Evolutionary conservation across 2,113 vertebrate genomes (phyloP), one percentile per base, ranked within the genome.

Genomic region (Typhlomys cinereus): DNA sequence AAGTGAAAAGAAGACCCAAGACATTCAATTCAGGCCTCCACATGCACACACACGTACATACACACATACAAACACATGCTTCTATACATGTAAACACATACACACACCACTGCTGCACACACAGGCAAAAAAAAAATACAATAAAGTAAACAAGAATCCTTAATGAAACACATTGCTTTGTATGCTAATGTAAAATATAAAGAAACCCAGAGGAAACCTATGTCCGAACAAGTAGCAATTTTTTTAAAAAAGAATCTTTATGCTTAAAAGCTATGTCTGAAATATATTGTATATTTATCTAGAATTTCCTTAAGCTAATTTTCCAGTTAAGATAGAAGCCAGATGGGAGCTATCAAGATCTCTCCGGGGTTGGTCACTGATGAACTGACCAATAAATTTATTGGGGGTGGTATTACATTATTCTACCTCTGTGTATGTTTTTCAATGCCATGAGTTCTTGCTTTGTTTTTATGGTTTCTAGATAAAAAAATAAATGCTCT

Each of bases 221-320:
- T 46, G 62, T 39, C n/a, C 44, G 62, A 62, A 61, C 61, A 80
- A 61, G 61, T 61, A 29, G 27, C 31, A 62, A 81, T 34, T 57
- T 25, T 61, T 13, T 46, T 61, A 79, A 81, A 25, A 23, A 59
- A 61, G 61, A n/a, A 74, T 21, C 23, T 48, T 82, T 94, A 88
- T 85, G 81, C 82, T 91, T 86, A 86, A 93, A 69, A 92, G 8
- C 39, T 62, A 74, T 39, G 46, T 85, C 36, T 48, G 31, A 90
- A 67, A 95, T 21, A 89, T 31, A 64, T 57, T 57, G 11, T 23
- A 64, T 39, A 70, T 44, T 66, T 41, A 67, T 69, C 59, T 95
- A 78, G 23, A 70, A 64, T 79, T 89, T 71, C 85, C 48, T 64
- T 46, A 88, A 91, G 92, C 62, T 71, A 80, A 78, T 46, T 48